Evolutionary conservation across 2,797 vertebrate species (phyloP).

Genomic region (Alauda arvensis): DNA sequence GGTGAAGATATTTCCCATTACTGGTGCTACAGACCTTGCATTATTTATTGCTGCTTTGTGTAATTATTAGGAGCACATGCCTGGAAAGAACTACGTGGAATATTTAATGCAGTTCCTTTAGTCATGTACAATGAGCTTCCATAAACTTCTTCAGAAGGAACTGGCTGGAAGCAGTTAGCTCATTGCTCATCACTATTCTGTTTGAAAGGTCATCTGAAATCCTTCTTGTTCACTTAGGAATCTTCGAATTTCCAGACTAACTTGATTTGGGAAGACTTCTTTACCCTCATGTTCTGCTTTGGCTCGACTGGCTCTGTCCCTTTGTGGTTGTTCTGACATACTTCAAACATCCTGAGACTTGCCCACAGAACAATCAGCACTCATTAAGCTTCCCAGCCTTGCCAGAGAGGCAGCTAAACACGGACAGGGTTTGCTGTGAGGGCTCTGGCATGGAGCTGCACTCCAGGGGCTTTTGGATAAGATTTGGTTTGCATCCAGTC

Average conservation of each 20-base stretch:
- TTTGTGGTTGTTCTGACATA: background rate
- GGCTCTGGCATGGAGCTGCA: rapidly evolving
- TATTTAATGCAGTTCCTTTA: background rate
- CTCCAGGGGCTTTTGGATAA: background rate
- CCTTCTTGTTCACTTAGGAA: background rate
- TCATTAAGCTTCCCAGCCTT: background rate
- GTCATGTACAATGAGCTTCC: background rate
- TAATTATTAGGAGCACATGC: background rate
- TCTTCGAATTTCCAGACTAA: background rate
- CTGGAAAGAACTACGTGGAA: background rate
- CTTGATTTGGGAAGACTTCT: background rate
- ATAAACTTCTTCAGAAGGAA: background rate
- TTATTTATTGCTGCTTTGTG: background rate
- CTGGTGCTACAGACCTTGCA: background rate
- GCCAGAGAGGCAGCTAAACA: background rate
- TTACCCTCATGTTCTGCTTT: background rate
- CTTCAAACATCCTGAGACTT: background rate
- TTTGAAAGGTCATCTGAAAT: background rate
- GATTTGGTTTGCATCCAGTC: background rate
- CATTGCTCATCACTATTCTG: background rate
- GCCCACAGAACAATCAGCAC: background rate
- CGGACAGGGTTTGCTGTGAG: background rate
- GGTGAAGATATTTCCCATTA: background rate
- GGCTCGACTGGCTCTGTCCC: background rate
- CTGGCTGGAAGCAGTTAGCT: background rate